Conservation (phyloP, 2,113 vertebrate genomes). For the Casuarius casuarius region DNA sequence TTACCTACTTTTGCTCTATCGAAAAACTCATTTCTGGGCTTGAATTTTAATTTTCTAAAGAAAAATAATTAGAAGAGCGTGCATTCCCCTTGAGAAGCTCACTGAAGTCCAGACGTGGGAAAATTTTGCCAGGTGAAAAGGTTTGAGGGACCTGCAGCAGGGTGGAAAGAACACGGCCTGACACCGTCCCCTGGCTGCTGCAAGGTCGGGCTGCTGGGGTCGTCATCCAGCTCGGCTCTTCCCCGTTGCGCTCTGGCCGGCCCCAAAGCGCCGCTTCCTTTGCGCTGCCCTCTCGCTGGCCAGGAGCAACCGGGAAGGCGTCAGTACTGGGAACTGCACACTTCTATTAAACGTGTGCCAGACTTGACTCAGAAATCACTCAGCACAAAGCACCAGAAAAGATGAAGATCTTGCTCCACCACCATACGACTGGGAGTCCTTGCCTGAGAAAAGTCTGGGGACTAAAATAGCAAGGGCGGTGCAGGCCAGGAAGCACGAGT, state of each 20-base stretch:
- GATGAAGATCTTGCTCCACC: not conserved
- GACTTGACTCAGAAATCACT: not conserved
- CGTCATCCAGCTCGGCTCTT: not conserved
- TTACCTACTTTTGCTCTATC: not conserved
- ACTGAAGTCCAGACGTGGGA: not conserved
- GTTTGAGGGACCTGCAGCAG: not conserved
- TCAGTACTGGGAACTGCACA: not conserved
- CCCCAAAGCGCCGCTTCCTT: accelerated
- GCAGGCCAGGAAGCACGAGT: conserved; percentile 25
- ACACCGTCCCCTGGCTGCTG: not conserved
- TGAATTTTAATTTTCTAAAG: not conserved
- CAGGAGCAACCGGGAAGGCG: not conserved
- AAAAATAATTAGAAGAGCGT: not conserved
- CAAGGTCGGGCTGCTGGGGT: not conserved
- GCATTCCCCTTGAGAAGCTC: not conserved
- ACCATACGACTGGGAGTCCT: not conserved
- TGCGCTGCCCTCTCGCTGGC: not conserved
- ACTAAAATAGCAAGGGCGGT: conserved; percentile 44
- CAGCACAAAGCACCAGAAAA: not conserved
- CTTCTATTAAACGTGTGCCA: not conserved
- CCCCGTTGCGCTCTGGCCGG: not conserved
- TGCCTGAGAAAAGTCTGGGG: not conserved
- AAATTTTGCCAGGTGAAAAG: not conserved
- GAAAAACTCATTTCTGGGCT: not conserved
- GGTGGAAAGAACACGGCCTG: not conserved